Evolutionary conservation across 2,797 vertebrate species (phyloP).

Genomic region (Poeciliopsis paucimaculata): DNA sequence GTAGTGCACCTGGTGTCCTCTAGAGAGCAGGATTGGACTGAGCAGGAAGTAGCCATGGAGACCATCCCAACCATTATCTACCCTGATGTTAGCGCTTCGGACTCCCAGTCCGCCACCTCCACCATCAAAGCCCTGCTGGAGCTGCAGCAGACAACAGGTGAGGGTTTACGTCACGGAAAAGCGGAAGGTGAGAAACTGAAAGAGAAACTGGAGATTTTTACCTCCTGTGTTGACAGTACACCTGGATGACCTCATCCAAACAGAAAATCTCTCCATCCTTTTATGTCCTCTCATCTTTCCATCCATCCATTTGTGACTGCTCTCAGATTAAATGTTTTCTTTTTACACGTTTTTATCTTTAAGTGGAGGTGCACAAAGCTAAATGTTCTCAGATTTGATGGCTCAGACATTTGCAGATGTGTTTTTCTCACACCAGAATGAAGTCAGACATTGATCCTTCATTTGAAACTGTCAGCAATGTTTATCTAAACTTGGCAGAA

Average conservation of each 20-base stretch:
- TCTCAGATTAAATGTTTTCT: neutral
- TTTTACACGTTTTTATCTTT: neutral
- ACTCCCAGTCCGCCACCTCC: conserved; percentile 95
- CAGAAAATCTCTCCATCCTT: neutral
- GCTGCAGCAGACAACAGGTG: conserved; percentile 95
- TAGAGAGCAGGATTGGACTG: conserved; percentile 95
- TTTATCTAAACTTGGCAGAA: neutral
- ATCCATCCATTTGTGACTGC: neutral
- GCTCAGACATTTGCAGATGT: neutral
- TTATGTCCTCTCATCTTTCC: neutral
- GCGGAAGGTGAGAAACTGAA: neutral
- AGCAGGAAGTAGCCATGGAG: conserved; percentile 95
- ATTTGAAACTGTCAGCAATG: neutral
- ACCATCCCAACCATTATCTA: conserved; percentile 91
- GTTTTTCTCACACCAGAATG: neutral
- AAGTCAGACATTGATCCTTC: neutral
- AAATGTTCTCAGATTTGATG: neutral
- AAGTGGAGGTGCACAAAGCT: neutral
- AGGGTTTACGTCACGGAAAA: conserved; percentile 26
- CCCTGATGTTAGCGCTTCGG: conserved; percentile 90
- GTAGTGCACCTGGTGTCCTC: conserved; percentile 94
- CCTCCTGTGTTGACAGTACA: neutral
- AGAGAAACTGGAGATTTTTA: neutral
- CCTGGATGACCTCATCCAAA: neutral
- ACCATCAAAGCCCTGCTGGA: conserved; percentile 98